Base-by-base conservation (phyloP, 2,888 invertebrate species). In the Chrysomela aeneicollis region DNA sequence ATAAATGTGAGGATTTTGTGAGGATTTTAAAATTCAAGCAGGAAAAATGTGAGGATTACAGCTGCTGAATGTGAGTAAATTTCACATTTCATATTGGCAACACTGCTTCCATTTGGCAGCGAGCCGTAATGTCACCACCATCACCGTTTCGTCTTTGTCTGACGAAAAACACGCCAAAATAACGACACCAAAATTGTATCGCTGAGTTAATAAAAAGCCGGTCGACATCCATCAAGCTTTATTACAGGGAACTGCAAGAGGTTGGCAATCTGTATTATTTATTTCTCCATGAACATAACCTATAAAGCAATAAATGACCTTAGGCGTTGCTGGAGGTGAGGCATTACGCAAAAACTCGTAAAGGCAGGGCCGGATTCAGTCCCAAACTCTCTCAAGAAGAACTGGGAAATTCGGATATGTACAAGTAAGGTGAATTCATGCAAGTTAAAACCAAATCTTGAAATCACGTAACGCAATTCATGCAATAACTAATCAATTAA, bases 241-340 rank as follows among this genome's bases (percentile, higher is more conserved):
- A 68, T 68, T 63, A 66, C 62, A 47, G 46, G 30, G 42, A 47
- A 49, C 51, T 64, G 55, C 57, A 66, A 69, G 63, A 64, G 63
- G 66, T 65, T 61, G 46, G 68, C 71, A 71, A 72, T 72, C 70
- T 73, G 70, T 72, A 72, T 72, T 74, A 74, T 74, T 73, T 72
- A 73, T 72, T 72, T 65, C 66, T 55, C 72, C 71, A 69, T 73
- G 71, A 74, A 71, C 71, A 74, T 72, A 70, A 71, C 67, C 72
- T 71, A 69, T 73, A 72, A 69, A 66, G 67, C 68, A 65, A 68
- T 69, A 74, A 74, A 73, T 70, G 68, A 69, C 68, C 69, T 69
- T 53, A 62, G 59, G 65, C 60, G 67, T 63, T 65, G 64, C 67
- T 65, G 68, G 12, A 67, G 71, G 69, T 71, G 67, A 64, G 57